Evolutionary conservation across 2,888 invertebrate genomes (phyloP).

Genomic region (Leptogaster cylindrica): DNA sequence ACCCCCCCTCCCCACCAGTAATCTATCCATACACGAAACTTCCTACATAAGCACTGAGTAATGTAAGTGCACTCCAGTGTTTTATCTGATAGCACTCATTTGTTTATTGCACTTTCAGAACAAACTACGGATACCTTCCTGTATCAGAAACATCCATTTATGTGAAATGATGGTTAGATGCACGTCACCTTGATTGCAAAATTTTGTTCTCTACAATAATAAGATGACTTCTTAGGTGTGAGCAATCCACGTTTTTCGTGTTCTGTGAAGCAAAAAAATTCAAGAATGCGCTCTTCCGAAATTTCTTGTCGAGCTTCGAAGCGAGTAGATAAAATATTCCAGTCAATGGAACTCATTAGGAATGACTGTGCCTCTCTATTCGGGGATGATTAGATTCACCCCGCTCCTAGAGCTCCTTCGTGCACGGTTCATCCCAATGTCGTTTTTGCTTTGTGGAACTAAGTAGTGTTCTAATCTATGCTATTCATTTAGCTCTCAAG

Average conservation of each 20-base stretch:
- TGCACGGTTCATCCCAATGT: too few species aligned
- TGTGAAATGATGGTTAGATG: constrained; percentile 16
- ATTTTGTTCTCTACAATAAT: constrained; percentile 3
- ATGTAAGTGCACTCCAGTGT: constrained; percentile 43
- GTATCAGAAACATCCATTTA: constrained; percentile 32
- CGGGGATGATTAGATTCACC: too few species aligned
- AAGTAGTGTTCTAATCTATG: too few species aligned
- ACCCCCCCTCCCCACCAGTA: constrained; percentile 28
- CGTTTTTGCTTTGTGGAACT: too few species aligned
- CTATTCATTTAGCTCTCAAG: too few species aligned
- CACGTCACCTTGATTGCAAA: neutral
- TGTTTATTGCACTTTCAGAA: constrained; percentile 44
- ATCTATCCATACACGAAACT: constrained; percentile 31
- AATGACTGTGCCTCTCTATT: neutral
- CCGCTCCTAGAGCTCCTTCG: too few species aligned
- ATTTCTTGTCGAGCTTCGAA: neutral
- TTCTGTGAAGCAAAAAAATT: neutral
- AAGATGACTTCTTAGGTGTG: neutral
- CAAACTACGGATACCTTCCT: constrained; percentile 18
- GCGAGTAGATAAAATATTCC: neutral
- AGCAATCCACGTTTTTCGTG: too few species aligned
- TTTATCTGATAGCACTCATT: constrained; percentile 46
- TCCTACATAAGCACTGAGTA: constrained; percentile 43
- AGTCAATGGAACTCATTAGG: neutral
- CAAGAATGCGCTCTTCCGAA: neutral